Conservation (phyloP, 2,797 vertebrate genomes). For the Coilia nasus region DNA sequence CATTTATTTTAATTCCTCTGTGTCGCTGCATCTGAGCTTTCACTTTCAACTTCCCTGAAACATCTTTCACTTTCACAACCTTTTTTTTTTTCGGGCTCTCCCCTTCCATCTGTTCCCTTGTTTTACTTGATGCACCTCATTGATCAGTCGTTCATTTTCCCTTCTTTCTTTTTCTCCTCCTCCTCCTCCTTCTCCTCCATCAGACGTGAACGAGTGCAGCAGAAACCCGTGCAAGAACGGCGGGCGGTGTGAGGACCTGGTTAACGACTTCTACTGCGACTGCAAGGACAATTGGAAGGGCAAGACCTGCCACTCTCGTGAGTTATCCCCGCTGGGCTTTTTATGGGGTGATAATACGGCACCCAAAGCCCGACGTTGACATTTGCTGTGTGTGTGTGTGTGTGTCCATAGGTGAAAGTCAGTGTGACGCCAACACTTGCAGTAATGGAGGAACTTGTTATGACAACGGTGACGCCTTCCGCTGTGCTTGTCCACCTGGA, state of each 20-base stretch:
- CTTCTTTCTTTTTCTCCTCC: neutral
- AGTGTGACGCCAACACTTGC: slow-evolving; percentile 92
- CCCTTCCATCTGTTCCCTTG: neutral
- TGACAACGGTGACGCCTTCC: slow-evolving; percentile 89
- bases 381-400: neutral
- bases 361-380: neutral
- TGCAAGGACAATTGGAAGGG: slow-evolving; percentile 94
- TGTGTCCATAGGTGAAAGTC: slow-evolving; percentile 81
- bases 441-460: slow-evolving; percentile 94
- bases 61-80: no score
- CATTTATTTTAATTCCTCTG: no score
- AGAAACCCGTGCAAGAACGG: slow-evolving; percentile 93
- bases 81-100: neutral
- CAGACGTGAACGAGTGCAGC: slow-evolving; percentile 94
- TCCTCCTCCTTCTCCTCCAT: neutral
- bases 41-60: neutral
- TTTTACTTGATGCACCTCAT: no score
- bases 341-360: neutral
- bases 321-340: slow-evolving; percentile 61
- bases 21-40: neutral
- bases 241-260: slow-evolving; percentile 88
- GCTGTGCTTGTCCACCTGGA: slow-evolving; percentile 86
- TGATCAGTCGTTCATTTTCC: no score
- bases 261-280: slow-evolving; percentile 95
- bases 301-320: slow-evolving; percentile 97